Evolutionary conservation across 1,140 invertebrate species (phyloP).

Genomic region (Heliconius eleuchia): DNA sequence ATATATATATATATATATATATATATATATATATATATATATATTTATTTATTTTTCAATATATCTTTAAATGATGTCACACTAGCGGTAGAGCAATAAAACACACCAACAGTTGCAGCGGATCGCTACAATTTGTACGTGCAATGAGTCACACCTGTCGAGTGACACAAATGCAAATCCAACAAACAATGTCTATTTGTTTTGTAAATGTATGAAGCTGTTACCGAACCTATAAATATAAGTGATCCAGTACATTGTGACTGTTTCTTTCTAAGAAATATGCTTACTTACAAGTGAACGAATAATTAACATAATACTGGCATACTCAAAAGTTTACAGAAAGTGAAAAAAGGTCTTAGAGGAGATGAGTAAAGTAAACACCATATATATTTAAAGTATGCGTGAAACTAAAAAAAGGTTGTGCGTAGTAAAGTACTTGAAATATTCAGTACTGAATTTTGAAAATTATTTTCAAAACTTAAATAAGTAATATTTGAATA

Average conservation of each 20-base stretch:
- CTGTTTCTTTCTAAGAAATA: background rate
- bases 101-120: conserved; percentile 8
- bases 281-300: background rate
- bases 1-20: too few relatives aligned
- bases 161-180: conserved; percentile 24
- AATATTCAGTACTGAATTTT: too few relatives aligned
- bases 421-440: too few relatives aligned
- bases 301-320: background rate
- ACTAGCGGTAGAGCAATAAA: conserved; percentile 19
- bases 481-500: too few relatives aligned
- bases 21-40: background rate
- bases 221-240: conserved; percentile 13
- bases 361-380: too few relatives aligned
- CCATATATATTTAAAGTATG: too few relatives aligned
- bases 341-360: too few relatives aligned
- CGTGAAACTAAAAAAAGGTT: too few relatives aligned
- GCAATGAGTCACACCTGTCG: conserved; percentile 19
- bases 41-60: conserved; percentile 1
- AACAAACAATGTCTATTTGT: conserved; percentile 8
- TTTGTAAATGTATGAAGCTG: background rate
- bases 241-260: background rate
- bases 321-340: too few relatives aligned
- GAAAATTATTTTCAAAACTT: too few relatives aligned
- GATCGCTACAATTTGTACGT: conserved; percentile 27
- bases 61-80: conserved; percentile 22